These are phyloP conservation scores for Caenorhabditis tropicalis DNA, from an alignment of 1,140 invertebrate genomes.

Conservation along the genomic window DNA sequence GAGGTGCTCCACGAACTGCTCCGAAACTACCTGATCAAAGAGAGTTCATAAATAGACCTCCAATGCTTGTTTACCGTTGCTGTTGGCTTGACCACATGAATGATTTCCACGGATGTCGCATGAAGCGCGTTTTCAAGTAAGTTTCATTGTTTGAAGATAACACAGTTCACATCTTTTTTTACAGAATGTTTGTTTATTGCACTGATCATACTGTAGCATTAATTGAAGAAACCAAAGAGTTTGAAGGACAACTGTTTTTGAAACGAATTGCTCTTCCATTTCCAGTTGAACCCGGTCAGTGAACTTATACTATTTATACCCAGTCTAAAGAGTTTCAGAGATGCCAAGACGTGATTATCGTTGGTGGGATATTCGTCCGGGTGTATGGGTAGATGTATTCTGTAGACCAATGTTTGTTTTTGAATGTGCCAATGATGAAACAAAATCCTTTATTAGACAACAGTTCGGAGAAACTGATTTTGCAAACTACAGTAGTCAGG, in stretches of 20 bases:
- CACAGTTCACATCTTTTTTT: background rate
- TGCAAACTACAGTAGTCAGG: constrained; percentile 35
- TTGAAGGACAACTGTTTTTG: constrained; percentile 52
- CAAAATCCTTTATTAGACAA: constrained; percentile 38
- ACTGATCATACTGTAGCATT: constrained; percentile 47
- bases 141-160: background rate
- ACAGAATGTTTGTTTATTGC: constrained; percentile 41
- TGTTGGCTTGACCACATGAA: constrained; percentile 47
- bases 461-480: constrained; percentile 45
- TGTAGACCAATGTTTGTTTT: constrained; percentile 48
- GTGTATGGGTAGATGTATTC: constrained; percentile 52
- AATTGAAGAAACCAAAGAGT: constrained; percentile 45
- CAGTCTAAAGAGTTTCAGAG: background rate
- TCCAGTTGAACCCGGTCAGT: constrained; percentile 33
- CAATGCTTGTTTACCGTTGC: constrained; percentile 32
- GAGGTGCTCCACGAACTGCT: background rate
- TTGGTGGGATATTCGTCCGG: constrained; percentile 51
- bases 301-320: background rate
- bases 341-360: constrained; percentile 19
- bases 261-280: constrained; percentile 36
- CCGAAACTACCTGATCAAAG: background rate
- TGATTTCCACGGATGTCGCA: constrained; percentile 44
- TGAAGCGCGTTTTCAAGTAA: constrained; percentile 45
- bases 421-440: constrained; percentile 45
- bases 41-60: constrained; percentile 36